Percentiles rank a stretch among this genome's conserved stretches.
These are phyloP conservation scores for Xestia xanthographa DNA, from an alignment of 2,888 invertebrate species.

Conservation along the genomic window DNA sequence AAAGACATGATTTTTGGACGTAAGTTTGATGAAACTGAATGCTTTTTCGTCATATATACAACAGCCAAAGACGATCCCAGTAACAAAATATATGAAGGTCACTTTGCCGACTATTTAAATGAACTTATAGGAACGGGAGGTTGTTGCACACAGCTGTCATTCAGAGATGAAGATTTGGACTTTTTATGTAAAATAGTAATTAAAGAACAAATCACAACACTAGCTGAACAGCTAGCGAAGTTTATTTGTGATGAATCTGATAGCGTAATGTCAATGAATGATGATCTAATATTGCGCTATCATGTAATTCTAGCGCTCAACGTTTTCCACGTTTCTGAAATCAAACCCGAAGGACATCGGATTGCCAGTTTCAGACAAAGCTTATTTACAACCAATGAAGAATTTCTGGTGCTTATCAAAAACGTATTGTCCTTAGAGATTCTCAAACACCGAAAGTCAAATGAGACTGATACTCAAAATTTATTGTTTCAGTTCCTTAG, in stretches of 20 bases:
- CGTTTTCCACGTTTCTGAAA: conserved; percentile 46
- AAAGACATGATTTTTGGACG: conserved; percentile 44
- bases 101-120: conserved; percentile 20
- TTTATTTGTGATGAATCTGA: conserved; percentile 28
- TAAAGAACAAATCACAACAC: conserved; percentile 35
- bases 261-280: conserved; percentile 35
- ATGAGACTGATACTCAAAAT: not conserved
- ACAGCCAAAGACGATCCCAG: conserved; percentile 44
- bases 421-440: conserved; percentile 35
- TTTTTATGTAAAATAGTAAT: conserved; percentile 41
- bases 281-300: conserved; percentile 52
- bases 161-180: conserved; percentile 36
- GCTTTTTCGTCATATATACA: conserved; percentile 59
- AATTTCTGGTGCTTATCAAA: conserved; percentile 41
- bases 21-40: conserved; percentile 40
- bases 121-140: conserved; percentile 52
- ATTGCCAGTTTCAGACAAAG: conserved; percentile 40
- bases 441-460: conserved; percentile 22
- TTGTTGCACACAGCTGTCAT: conserved; percentile 14
- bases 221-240: conserved; percentile 42
- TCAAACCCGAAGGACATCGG: conserved; percentile 39
- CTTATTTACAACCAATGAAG: conserved; percentile 44
- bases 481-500: conserved; percentile 17
- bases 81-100: conserved; percentile 16
- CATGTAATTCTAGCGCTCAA: conserved; percentile 50